Conservation (phyloP, 2,888 invertebrate genomes). For the Brassicogethes aeneus region DNA sequence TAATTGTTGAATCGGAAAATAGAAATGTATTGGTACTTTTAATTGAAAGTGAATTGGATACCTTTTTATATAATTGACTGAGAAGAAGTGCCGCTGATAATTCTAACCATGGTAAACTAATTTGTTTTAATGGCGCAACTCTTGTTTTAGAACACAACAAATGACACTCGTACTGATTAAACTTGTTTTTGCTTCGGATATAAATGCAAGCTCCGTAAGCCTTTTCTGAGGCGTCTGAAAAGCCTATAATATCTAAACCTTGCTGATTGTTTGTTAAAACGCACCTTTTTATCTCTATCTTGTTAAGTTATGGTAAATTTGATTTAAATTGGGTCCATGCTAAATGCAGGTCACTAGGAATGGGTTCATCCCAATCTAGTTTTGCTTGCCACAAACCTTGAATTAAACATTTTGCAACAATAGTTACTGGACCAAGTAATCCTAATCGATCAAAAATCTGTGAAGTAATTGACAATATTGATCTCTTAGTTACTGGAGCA, state of each 20-base stretch:
- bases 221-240: conserved; percentile 9
- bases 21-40: not conserved
- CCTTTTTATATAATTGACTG: conserved; percentile 8
- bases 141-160: conserved; percentile 12
- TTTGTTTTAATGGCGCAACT: conserved; percentile 12
- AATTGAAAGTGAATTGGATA: conserved; percentile 2
- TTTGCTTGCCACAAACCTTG: conserved; percentile 10
- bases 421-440: conserved; percentile 7
- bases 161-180: not conserved
- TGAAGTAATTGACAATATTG: conserved; percentile 8
- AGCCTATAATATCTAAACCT: conserved; percentile 10
- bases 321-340: conserved; percentile 5
- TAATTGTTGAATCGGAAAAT: conserved; percentile 12
- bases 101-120: conserved; percentile 12
- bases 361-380: conserved; percentile 9
- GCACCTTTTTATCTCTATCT: conserved; percentile 7
- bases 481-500: not conserved
- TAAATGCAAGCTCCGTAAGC: conserved; percentile 14
- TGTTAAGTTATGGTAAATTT: conserved; percentile 1
- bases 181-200: not conserved
- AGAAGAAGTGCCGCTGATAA: conserved; percentile 12
- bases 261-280: conserved; percentile 1
- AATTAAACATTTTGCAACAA: conserved; percentile 10
- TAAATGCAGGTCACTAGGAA: conserved; percentile 4
- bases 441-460: conserved; percentile 14